Percentiles rank a stretch among this genome's conserved stretches.
These are phyloP conservation scores for Carapus acus DNA, from an alignment of 2,797 vertebrate species.

Conservation along the genomic window DNA sequence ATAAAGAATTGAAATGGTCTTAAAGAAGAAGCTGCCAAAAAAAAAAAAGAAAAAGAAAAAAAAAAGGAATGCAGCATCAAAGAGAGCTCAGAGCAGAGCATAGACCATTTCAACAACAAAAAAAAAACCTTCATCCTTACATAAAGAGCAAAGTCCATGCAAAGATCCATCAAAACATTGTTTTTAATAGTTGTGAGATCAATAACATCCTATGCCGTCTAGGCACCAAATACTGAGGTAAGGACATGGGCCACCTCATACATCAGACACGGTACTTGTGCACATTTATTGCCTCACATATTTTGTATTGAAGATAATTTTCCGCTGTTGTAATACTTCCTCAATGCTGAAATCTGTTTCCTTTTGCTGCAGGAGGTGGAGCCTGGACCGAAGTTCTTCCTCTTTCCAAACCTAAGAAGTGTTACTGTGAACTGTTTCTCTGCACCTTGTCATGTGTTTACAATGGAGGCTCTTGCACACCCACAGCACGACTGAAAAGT, in stretches of 20 bases:
- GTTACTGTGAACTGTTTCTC: too few relatives aligned
- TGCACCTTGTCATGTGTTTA: too few relatives aligned
- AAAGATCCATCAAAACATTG: constrained; percentile 8
- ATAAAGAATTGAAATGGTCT: constrained; percentile 99
- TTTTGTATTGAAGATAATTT: neutral
- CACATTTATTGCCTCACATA: too few relatives aligned
- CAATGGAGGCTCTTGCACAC: too few relatives aligned
- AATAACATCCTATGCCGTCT: neutral
- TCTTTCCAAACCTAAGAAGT: neutral
- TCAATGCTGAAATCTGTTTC: neutral
- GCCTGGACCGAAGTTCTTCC: neutral
- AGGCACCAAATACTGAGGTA: constrained; percentile 35
- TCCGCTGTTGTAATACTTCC: too few relatives aligned
- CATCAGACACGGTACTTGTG: too few relatives aligned
- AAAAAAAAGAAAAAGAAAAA: constrained; percentile 39
- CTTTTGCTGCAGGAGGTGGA: constrained; percentile 38
- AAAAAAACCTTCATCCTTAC: constrained; percentile 76
- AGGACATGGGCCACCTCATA: constrained; percentile 9
- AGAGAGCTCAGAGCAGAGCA: constrained; percentile 59
- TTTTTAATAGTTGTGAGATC: neutral
- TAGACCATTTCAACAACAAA: constrained; percentile 70
- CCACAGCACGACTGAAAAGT: too few relatives aligned
- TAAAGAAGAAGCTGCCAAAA: constrained; percentile 72
- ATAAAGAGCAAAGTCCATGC: constrained; percentile 82
- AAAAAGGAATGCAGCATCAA: constrained; percentile 52